Evolutionary conservation across 2,888 invertebrate genomes (phyloP), one percentile per base, ranked within the genome.

Genomic region (Xanthia togata): DNA sequence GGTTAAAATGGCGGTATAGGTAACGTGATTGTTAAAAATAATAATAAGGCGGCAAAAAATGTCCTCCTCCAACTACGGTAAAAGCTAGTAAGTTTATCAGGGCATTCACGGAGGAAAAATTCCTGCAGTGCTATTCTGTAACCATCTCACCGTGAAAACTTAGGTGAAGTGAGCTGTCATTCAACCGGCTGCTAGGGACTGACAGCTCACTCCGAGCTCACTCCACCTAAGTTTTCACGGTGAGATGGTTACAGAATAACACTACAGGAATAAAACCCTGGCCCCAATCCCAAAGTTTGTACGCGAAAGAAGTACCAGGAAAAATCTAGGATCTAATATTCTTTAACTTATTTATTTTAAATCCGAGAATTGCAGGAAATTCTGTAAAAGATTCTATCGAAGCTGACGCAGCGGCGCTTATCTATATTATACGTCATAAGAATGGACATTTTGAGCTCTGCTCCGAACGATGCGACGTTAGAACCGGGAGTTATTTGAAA

Each of bases 391-490:
- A 73, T 82, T 77, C 60, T 57, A 73, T 73, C 55, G 57, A 64
- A 53, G 57, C 76, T 70, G 77, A 71, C 50, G 50, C 57, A 60
- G 53, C 53, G 38, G 47, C 5, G 41, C 73, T 82, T 83, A 83
- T 83, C 83, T 82, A 64, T 77, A 76, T 73, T 69, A 82, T 70
- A 74, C 35, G 73, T 83, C 83, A 74, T 71, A 65, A 67, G 55
- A 78, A 74, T 86, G 71, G 70, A 83, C 83, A 72, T 85, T 62
- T 59, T 53, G 64, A 77, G 63, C 69, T 72, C 74, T 77, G 78
- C n/a, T n/a, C n/a, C 73, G n/a, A 65, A 62, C 50, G 86, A 85
- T 4, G 17, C 55, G 57, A 57, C 72, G 62, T 70, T 63, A 50
- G 62, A 50, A 35, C n/a, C 35, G 35, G 12, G 64, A 73, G 50